Conservation (phyloP, 1,140 invertebrate genomes). For the Vollenhovia emeryi region DNA sequence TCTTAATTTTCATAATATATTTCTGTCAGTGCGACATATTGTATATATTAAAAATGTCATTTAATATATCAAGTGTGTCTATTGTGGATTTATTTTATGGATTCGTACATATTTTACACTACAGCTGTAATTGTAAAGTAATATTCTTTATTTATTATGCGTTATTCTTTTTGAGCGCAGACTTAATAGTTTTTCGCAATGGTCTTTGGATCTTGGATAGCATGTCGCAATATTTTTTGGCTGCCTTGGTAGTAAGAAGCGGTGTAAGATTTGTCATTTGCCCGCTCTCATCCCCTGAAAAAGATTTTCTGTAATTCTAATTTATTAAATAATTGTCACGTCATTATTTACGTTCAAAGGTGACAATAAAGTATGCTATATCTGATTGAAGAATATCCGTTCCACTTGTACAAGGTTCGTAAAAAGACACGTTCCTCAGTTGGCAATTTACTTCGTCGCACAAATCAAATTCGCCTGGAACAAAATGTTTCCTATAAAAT, state of each 20-base stretch:
- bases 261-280: constrained; percentile 45
- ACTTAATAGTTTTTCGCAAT: constrained; percentile 33
- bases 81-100: neutral
- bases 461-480: constrained; percentile 61
- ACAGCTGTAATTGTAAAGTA: neutral
- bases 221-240: constrained; percentile 44
- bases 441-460: constrained; percentile 62
- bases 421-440: constrained; percentile 23
- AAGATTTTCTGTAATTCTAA: neutral
- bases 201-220: neutral
- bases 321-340: neutral
- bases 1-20: neutral
- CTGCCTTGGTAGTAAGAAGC: constrained; percentile 44
- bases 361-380: constrained; percentile 60
- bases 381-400: constrained; percentile 48
- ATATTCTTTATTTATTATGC: neutral
- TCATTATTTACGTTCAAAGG: constrained; percentile 57
- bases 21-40: neutral
- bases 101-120: neutral
- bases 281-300: constrained; percentile 33
- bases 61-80: neutral
- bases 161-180: constrained; percentile 22
- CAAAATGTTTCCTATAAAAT: neutral
- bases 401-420: constrained; percentile 40
- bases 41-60: neutral